A percentile compares a stretch with the other conserved stretches of the same genome.
Evolutionary conservation across 2,888 invertebrate species (phyloP).

Genomic region (Xestoiulus laeticollis): DNA sequence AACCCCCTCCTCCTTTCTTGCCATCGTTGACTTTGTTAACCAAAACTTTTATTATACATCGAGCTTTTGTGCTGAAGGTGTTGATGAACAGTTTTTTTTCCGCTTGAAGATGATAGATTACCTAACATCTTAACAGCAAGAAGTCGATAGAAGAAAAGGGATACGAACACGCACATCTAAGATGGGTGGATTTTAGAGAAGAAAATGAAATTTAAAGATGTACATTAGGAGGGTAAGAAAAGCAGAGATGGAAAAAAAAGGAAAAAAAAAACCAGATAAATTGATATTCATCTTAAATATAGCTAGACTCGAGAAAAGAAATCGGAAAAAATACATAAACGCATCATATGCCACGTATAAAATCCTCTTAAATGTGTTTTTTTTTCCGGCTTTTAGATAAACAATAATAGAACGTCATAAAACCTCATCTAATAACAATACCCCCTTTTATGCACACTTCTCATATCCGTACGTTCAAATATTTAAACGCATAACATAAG

Average conservation of each 20-base stretch:
- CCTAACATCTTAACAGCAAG: constrained; percentile 30
- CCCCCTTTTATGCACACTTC: neutral
- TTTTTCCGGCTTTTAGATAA: neutral
- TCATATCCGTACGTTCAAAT: neutral
- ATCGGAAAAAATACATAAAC: neutral
- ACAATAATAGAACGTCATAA: constrained; percentile 31
- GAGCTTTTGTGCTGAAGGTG: constrained; percentile 32
- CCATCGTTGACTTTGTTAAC: constrained; percentile 40
- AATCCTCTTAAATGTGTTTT: constrained; percentile 19
- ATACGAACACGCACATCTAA: neutral
- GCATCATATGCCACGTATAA: neutral
- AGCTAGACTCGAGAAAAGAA: neutral
- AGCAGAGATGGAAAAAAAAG: neutral
- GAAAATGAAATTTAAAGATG: constrained; percentile 43
- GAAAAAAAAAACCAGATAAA: neutral
- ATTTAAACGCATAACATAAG: neutral
- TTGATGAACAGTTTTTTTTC: constrained; percentile 38
- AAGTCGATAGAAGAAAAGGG: constrained; percentile 36
- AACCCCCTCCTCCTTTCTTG: constrained; percentile 36
- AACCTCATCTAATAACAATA: neutral
- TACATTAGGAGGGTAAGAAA: constrained; percentile 16
- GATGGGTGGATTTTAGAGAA: constrained; percentile 10
- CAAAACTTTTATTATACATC: constrained; percentile 36
- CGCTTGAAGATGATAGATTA: constrained; percentile 43
- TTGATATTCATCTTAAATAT: neutral